Evolutionary conservation across 23 tunicate species (phyloP).

Genomic region (Halocynthia roretzi): DNA sequence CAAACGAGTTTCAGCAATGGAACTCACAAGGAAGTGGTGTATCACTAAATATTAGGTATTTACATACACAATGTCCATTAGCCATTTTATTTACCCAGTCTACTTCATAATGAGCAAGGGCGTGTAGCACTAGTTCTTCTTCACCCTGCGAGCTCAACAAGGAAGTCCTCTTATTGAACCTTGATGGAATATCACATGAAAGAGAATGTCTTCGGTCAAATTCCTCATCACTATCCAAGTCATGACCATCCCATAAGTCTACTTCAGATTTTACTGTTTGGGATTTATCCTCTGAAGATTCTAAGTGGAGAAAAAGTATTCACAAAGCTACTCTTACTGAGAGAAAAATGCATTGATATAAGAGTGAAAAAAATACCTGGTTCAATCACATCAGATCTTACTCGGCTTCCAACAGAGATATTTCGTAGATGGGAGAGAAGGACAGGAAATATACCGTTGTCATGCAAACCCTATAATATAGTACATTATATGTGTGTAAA

Average conservation of each 20-base stretch:
- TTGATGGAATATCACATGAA: slow-evolving; percentile 20
- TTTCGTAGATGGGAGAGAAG: neutral
- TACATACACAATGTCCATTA: too few relatives aligned
- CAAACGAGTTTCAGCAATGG: too few relatives aligned
- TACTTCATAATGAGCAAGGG: neutral
- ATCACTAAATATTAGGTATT: neutral
- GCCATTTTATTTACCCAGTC: neutral
- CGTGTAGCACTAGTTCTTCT: neutral
- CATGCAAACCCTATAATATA: slow-evolving; percentile 1
- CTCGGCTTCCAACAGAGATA: too few relatives aligned
- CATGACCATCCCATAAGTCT: slow-evolving; percentile 12
- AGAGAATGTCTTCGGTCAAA: slow-evolving; percentile 29
- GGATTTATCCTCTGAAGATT: too few relatives aligned
- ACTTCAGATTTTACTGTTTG: neutral
- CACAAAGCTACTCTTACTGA: neutral
- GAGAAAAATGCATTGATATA: neutral
- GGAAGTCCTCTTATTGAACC: slow-evolving; percentile 3
- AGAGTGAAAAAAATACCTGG: too few relatives aligned
- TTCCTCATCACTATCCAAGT: neutral
- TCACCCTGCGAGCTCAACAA: neutral
- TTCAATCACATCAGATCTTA: too few relatives aligned
- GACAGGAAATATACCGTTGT: slow-evolving; percentile 8
- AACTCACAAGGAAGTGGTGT: neutral
- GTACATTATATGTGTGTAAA: neutral
- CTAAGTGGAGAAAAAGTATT: neutral